A percentile compares a stretch with the other conserved stretches of the same genome.
phyloP scores from a whole-genome alignment of 2,113 vertebrate genomes.

The Phodopus roborovskii region DNA sequence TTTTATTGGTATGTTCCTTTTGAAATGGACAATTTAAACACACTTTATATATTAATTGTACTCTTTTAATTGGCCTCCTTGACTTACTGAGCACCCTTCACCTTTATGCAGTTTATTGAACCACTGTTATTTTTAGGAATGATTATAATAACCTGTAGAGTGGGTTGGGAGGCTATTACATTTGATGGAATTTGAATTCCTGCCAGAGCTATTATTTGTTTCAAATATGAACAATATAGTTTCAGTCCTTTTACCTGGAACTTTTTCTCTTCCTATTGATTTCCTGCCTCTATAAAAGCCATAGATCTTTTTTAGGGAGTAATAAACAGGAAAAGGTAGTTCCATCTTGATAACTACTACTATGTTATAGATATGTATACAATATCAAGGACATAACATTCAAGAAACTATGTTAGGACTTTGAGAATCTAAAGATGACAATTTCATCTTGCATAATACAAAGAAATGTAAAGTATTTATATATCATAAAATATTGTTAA shows the following conservation, averaged over 20 bases:
- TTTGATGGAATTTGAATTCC: slow-evolving; percentile 70
- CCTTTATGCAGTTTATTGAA: slow-evolving; percentile 70
- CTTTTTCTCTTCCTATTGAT: slow-evolving; percentile 68
- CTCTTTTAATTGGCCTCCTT: slow-evolving; percentile 64
- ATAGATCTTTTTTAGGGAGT: slow-evolving; percentile 64
- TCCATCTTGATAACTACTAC: slow-evolving; percentile 54
- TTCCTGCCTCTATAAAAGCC: slow-evolving; percentile 63
- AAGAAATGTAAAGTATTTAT: slow-evolving; percentile 17
- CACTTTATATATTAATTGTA: slow-evolving; percentile 42
- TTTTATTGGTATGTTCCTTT: neutral
- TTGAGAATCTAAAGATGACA: slow-evolving; percentile 43
- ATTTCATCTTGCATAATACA: slow-evolving; percentile 48
- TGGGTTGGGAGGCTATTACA: slow-evolving; percentile 56
- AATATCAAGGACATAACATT: neutral
- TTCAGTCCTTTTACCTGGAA: slow-evolving; percentile 62
- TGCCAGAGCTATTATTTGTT: slow-evolving; percentile 74
- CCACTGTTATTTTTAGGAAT: slow-evolving; percentile 73
- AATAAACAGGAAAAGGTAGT: slow-evolving; percentile 64
- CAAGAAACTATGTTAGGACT: slow-evolving; percentile 30
- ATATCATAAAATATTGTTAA: slow-evolving; percentile 36
- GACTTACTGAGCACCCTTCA: slow-evolving; percentile 66
- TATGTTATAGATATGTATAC: neutral
- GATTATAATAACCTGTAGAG: slow-evolving; percentile 55
- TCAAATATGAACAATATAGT: slow-evolving; percentile 66
- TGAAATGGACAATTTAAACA: slow-evolving; percentile 50